Conservation (phyloP, 1,140 invertebrate species). For the Luehdorfia chinensis region DNA sequence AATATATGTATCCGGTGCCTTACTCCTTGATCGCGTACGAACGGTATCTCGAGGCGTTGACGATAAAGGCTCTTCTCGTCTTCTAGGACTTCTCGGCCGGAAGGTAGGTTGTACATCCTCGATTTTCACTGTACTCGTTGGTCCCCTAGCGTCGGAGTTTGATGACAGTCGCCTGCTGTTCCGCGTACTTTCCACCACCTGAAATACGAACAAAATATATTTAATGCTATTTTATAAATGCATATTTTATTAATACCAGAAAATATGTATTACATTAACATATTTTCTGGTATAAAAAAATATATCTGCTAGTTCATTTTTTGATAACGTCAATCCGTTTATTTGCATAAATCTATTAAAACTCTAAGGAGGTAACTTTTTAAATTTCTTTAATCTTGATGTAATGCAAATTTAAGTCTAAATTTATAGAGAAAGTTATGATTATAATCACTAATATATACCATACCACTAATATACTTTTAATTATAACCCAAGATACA, state of each 20-base stretch:
- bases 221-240: not conserved
- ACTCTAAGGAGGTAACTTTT: too few species aligned
- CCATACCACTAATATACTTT: too few species aligned
- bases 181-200: slow-evolving; percentile 56
- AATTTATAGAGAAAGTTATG: too few species aligned
- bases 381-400: too few species aligned
- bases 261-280: not conserved
- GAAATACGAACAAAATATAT: slow-evolving; percentile 25
- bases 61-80: slow-evolving; percentile 39
- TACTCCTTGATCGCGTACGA: slow-evolving; percentile 40
- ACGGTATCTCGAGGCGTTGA: slow-evolving; percentile 28
- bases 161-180: slow-evolving; percentile 44
- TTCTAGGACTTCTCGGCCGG: slow-evolving; percentile 42
- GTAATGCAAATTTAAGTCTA: too few species aligned
- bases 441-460: too few species aligned
- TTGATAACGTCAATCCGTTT: too few species aligned
- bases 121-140: slow-evolving; percentile 31
- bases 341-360: too few species aligned
- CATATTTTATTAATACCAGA: not conserved
- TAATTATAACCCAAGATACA: too few species aligned
- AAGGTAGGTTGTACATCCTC: slow-evolving; percentile 41
- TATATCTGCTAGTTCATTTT: too few species aligned
- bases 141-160: slow-evolving; percentile 30
- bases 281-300: too few species aligned
- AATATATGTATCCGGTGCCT: slow-evolving; percentile 26